Evolutionary conservation across 2,888 invertebrate genomes (phyloP).

Genomic region (Protodeltote pygarga): DNA sequence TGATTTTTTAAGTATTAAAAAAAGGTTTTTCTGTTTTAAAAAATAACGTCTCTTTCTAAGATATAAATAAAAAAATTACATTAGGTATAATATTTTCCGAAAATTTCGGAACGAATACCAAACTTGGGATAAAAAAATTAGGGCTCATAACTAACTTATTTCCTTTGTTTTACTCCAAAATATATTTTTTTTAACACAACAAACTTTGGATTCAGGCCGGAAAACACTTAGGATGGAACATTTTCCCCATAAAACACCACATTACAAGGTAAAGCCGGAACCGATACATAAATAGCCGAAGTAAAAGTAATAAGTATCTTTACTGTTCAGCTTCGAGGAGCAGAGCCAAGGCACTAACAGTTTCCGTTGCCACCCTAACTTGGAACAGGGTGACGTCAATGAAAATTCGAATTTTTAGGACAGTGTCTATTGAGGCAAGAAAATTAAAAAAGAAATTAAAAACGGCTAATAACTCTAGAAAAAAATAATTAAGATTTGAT

Average conservation of each 20-base stretch:
- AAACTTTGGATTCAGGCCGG: slow-evolving; percentile 15
- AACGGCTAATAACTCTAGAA: no score
- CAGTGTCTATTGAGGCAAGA: neutral
- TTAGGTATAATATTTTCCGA: no score
- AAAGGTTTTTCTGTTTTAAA: no score
- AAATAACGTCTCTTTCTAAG: no score
- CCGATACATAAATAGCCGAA: slow-evolving; percentile 36
- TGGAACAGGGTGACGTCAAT: slow-evolving; percentile 11
- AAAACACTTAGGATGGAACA: slow-evolving; percentile 11
- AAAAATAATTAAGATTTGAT: no score
- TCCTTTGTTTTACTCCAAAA: no score
- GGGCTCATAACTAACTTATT: no score
- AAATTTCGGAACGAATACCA: no score
- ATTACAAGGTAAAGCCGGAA: slow-evolving; percentile 6
- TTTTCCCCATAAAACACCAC: slow-evolving; percentile 17
- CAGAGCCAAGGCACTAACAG: slow-evolving; percentile 20
- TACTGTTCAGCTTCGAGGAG: slow-evolving; percentile 8
- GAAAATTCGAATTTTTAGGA: slow-evolving; percentile 1
- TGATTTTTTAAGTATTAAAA: no score
- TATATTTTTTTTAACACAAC: slow-evolving; percentile 13
- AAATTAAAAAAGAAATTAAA: no score
- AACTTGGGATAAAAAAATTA: no score
- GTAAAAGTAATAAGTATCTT: slow-evolving; percentile 32
- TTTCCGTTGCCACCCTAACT: slow-evolving; percentile 20
- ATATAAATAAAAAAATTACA: no score